Base-by-base conservation (phyloP, 2,113 vertebrate genomes). In the Microtus montanus region DNA sequence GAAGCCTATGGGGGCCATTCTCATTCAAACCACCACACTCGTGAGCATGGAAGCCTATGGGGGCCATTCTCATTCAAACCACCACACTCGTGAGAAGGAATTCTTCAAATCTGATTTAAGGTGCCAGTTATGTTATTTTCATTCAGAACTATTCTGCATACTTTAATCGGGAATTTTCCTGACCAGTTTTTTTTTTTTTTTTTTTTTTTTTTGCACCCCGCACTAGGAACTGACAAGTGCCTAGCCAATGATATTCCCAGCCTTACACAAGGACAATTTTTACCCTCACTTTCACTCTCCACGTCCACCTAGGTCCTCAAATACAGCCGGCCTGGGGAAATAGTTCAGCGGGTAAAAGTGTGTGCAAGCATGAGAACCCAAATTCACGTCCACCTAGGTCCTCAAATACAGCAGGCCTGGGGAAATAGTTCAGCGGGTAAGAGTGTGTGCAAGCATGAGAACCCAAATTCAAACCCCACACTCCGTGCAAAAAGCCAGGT, bases 71-170 rank as follows among this genome's bases (percentile, higher is more conserved):
- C 41, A 3, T 41, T 41, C 41, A 41, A 3, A 61, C n/a, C 17
- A 41, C 38, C 87, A 49, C 49, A 30, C 75, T 66, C 52, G 61
- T 77, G 41, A 90, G 91, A 90, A 63, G 54, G 12, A 87, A 92
- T 91, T 66, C 19, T 84, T 79, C 38, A 89, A 24, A 83, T 83
- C 86, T 78, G 93, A 78, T 4, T 92, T 30, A 38, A 26, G 26
- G 10, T 58, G 17, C 49, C 5, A 5, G 3, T 64, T 89, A 73
- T 87, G 74, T 95, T 24, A 82, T 70, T 86, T 75, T 89, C 63
- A 64, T 58, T 91, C 35, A 26, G 64, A 85, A 87, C 74, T 94
- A 91, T 80, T 88, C 77, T 74, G 58, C 12, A 54, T 75, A 93
- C 7, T 89, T 68, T 64, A 64, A 63, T 85, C 28, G 63, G 80